Conservation (phyloP, 2,888 invertebrate species). For the Operophtera brumata region DNA sequence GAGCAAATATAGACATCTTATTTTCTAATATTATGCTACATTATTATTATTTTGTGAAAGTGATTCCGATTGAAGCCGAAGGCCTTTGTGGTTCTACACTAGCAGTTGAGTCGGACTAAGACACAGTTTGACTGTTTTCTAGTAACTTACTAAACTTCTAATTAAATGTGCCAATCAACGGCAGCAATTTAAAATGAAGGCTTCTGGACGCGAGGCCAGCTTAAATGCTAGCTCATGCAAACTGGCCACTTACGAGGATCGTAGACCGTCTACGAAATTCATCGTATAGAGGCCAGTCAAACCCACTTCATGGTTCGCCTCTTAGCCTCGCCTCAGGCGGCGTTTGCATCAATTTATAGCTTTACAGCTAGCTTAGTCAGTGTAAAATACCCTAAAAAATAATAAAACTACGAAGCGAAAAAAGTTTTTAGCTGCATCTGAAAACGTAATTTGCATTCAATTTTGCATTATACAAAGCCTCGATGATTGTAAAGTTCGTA, state of each 20-base stretch:
- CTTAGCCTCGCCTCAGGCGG: background rate
- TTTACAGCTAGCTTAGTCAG: background rate
- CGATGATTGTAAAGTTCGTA: background rate
- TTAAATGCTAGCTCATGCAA: background rate
- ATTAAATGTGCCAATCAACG: background rate
- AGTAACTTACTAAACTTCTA: background rate
- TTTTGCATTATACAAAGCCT: constrained; percentile 11
- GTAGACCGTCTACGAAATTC: background rate
- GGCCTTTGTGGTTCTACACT: too few species aligned
- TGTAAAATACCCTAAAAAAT: background rate
- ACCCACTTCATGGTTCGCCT: background rate
- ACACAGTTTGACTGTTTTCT: background rate
- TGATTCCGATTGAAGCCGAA: too few species aligned
- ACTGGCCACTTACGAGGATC: background rate
- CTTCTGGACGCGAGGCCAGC: background rate
- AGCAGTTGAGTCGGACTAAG: background rate
- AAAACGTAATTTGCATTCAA: background rate
- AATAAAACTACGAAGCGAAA: background rate
- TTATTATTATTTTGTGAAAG: constrained; percentile 16
- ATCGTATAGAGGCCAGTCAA: background rate
- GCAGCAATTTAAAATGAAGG: background rate
- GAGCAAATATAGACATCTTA: constrained; percentile 64
- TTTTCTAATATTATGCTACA: constrained; percentile 29
- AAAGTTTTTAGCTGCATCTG: background rate
- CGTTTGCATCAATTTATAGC: background rate